Evolutionary conservation across 2,888 invertebrate genomes (phyloP), one percentile per base, ranked within the genome.

Genomic region (Drosophila percnosoma): DNA sequence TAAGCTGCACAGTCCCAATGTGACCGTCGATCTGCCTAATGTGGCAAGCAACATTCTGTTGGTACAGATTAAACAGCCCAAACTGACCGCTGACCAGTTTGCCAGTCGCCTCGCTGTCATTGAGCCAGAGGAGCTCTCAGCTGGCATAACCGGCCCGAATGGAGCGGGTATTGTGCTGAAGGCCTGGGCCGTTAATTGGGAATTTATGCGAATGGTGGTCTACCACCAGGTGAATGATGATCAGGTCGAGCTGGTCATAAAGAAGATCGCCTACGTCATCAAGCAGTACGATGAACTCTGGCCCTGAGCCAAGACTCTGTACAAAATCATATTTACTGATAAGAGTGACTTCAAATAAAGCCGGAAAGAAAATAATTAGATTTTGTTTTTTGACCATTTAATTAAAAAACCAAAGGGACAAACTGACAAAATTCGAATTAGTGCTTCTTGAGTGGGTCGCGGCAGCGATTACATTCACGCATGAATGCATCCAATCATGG

Each of bases 21-120:
- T 97, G 84, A 92, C 87, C 0, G 96, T 97, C 33, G 95, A 97
- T 80, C 88, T 95, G 40, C 92, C 93, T 4, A 93, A 92, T 24
- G 94, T 96, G 18, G 95, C 96, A 80, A 96, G 96, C 2, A 97
- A 97, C 92, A 97, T 98, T 81, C 93, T 97, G 66, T 94, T 97
- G 86, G 94, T 97, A 54, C 93, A 94, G 34, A 93, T 96, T 18
- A 89, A 95, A 2, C 93, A 94, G 74, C 87, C 93, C 3, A 94
- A 94, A 21, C 91, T 96, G 31, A 93, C 93, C 7, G 94, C 96
- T 0, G 93, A 91, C 21, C 93, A 94, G 49, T 94, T 96, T 60
- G 93, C 94, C 48, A 88, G 93, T 24, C 93, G 95, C 55, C 90
- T 96, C 38, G 92, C 92, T 18, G 86, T 89, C 51, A 93, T 95